A percentile compares a stretch with the other conserved stretches of the same genome.
These are phyloP conservation scores for Oreamnos americanus DNA, from an alignment of 2,113 vertebrate genomes.

Conservation along the genomic window DNA sequence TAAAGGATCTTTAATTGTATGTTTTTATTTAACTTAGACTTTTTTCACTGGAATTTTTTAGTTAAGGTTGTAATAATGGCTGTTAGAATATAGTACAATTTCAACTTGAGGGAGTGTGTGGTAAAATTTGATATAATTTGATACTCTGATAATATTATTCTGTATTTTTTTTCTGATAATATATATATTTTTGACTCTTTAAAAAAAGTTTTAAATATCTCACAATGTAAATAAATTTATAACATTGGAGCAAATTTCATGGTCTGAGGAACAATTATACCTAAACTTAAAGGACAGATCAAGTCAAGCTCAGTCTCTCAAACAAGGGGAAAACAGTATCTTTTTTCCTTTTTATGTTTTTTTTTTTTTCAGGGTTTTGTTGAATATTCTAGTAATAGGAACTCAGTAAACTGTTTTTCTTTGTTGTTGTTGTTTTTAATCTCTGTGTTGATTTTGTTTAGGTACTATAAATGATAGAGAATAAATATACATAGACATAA, in stretches of 20 bases:
- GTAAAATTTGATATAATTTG: neutral
- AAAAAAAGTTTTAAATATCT: neutral
- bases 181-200: neutral
- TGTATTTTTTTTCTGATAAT: neutral
- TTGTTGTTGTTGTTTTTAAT: neutral
- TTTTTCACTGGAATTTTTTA: neutral
- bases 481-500: neutral
- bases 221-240: neutral
- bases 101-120: neutral
- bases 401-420: neutral
- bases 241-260: neutral
- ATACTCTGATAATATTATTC: neutral
- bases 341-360: neutral
- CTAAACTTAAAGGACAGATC: neutral
- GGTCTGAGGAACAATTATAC: fast-evolving
- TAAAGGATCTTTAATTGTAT: neutral
- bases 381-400: neutral
- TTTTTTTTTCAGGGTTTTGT: neutral
- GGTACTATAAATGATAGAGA: neutral
- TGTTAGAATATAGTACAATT: neutral
- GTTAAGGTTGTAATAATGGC: neutral
- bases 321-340: neutral
- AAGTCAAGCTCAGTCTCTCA: neutral
- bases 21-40: neutral
- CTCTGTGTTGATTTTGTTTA: neutral